These are phyloP conservation scores for Apamea crenata DNA, from an alignment of 2,888 invertebrate genomes.

Conservation along the genomic window DNA sequence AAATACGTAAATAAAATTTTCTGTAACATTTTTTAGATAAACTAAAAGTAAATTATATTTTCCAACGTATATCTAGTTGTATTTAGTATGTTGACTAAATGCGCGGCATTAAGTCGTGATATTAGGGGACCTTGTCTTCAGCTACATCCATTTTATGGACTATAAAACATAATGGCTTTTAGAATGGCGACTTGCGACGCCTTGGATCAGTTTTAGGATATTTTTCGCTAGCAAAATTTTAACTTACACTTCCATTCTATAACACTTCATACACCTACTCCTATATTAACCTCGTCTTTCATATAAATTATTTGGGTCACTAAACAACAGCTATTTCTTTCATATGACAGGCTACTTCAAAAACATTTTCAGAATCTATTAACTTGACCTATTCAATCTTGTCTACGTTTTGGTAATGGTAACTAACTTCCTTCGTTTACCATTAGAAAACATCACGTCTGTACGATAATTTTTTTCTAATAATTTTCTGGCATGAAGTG, in stretches of 20 bases:
- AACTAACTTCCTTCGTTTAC: not conserved
- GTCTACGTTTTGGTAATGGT: not conserved
- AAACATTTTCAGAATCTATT: not conserved
- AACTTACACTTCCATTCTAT: not conserved
- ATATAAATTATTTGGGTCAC: not conserved
- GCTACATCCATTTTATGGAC: slow-evolving; percentile 66
- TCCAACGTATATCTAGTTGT: not conserved
- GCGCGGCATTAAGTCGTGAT: slow-evolving; percentile 68
- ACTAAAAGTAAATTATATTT: not conserved
- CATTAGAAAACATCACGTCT: not conserved
- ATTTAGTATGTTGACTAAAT: slow-evolving; percentile 63
- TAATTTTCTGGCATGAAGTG: not conserved
- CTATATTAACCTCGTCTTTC: not conserved
- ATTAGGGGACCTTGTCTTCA: slow-evolving; percentile 63
- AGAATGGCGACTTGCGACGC: slow-evolving; percentile 67
- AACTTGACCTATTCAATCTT: not conserved
- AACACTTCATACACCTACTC: not conserved
- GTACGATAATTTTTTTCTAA: not conserved
- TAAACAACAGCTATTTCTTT: not conserved
- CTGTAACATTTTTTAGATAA: no score
- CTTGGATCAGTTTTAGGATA: slow-evolving; percentile 63
- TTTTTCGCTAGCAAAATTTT: slow-evolving; percentile 52
- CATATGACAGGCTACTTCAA: not conserved
- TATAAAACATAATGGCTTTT: slow-evolving; percentile 77
- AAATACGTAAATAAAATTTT: not conserved